Evolutionary conservation across 2,888 invertebrate species (phyloP), one percentile per base, ranked within the genome.

Genomic region (Lasioglossum calceatum): DNA sequence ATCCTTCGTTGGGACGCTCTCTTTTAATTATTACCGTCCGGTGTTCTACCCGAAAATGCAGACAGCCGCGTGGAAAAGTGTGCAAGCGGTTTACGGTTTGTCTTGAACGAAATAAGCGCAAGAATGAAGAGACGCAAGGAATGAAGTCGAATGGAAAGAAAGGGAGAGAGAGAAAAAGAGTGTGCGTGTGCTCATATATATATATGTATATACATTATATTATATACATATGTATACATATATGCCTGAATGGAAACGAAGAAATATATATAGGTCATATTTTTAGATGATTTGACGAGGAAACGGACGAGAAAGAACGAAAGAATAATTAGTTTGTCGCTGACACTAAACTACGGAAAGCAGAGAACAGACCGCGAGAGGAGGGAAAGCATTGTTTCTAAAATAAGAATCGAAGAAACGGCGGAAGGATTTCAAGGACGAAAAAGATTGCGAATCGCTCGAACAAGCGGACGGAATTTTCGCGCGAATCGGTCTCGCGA

Each of bases 241-340:
- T 42, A 42, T 42, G 71, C n/a, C 23, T 77, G 81, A 83, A 82
- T 79, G 70, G 73, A 67, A 71, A 79, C 32, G 80, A 85, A 82
- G 77, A 81, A 86, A 84, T 82, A 91, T 88, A 91, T 87, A 91
- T 88, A 84, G 85, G 85, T 92, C 87, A 92, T 93, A 92, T 93
- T 93, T 93, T 93, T 93, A 91, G 90, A 93, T 85, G 86, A 92
- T 92, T 93, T 92, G 91, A 92, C 86, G 92, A 88, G 79, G 79
- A 89, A 82, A 58, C 75, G 79, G 83, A 77, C 42, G 73, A 71
- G 42, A 50, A 75, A 85, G 87, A 75, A 86, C 39, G 77, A 84
- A 90, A 89, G 81, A 82, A 67, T 86, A 84, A 85, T 71, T 58
- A 58, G 81, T 79, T 86, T 82, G 79, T 79, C 64, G 83, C 80